These are phyloP conservation scores for Acanthosoma haemorrhoidale DNA, from an alignment of 2,888 invertebrate species.

Conservation along the genomic window DNA sequence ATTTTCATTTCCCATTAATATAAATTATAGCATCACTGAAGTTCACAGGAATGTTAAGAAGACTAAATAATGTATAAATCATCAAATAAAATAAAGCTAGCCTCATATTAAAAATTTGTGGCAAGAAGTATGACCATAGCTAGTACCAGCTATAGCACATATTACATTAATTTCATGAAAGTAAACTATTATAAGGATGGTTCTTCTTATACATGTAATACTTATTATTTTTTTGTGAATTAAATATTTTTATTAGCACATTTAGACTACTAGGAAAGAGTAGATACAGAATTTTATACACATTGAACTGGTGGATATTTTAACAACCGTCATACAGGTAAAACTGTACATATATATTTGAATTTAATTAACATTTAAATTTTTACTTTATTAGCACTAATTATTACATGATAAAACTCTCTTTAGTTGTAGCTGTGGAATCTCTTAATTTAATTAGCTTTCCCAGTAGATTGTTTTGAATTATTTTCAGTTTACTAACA, in stretches of 20 bases:
- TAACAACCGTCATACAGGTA: slow-evolving; percentile 9
- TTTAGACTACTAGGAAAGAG: slow-evolving; percentile 23
- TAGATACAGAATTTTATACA: slow-evolving; percentile 16
- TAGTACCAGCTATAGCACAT: too few relatives aligned
- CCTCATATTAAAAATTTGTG: too few relatives aligned
- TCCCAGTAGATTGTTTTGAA: slow-evolving; percentile 1
- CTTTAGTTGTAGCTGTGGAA: background rate
- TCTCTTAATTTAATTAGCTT: background rate
- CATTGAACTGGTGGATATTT: slow-evolving; percentile 17
- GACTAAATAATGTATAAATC: too few relatives aligned
- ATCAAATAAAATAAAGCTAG: too few relatives aligned
- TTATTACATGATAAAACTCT: background rate
- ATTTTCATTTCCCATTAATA: too few relatives aligned
- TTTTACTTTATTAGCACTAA: slow-evolving; percentile 3
- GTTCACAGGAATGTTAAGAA: too few relatives aligned
- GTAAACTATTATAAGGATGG: background rate
- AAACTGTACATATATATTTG: slow-evolving; percentile 16
- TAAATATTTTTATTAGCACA: slow-evolving; percentile 20
- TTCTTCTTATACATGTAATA: slow-evolving; percentile 11
- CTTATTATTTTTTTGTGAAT: background rate
- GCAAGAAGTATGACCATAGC: too few relatives aligned
- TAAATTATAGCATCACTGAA: too few relatives aligned
- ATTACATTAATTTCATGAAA: too few relatives aligned
- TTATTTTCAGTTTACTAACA: background rate
- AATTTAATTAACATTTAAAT: background rate